Evolutionary conservation across 1,140 invertebrate species (phyloP).

Genomic region (Argopecten irradians): DNA sequence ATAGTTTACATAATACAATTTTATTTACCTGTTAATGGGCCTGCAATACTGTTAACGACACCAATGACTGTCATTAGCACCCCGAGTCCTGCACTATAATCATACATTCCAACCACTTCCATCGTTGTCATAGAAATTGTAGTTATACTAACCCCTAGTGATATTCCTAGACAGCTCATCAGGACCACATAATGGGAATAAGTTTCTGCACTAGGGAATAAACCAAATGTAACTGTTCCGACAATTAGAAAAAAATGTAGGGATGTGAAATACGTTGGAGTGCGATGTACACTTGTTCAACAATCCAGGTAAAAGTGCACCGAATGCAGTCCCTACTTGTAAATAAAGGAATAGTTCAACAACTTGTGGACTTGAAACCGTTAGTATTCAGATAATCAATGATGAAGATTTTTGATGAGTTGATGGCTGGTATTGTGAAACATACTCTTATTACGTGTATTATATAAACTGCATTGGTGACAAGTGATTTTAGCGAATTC

Average conservation of each 20-base stretch:
- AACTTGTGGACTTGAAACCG: background rate
- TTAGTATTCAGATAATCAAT: slow-evolving; percentile 28
- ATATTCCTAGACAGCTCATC: background rate
- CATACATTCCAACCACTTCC: slow-evolving; percentile 12
- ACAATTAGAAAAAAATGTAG: background rate
- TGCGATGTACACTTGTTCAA: background rate
- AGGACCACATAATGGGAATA: background rate
- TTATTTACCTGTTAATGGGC: slow-evolving; percentile 29
- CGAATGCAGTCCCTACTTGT: background rate
- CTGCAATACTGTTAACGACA: background rate
- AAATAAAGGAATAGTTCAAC: background rate
- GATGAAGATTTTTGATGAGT: slow-evolving; percentile 28
- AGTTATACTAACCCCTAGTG: background rate
- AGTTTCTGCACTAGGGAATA: background rate
- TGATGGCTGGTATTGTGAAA: background rate
- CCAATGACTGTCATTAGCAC: background rate
- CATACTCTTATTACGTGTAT: background rate
- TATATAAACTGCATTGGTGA: background rate
- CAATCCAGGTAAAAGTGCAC: background rate
- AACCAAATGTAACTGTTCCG: background rate
- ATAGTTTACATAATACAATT: no score
- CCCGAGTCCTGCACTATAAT: slow-evolving; percentile 30
- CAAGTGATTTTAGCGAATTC: background rate
- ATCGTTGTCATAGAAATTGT: background rate
- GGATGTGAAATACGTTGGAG: background rate